Conservation (phyloP, 1,140 invertebrate species). For the Cotesia glomerata region DNA sequence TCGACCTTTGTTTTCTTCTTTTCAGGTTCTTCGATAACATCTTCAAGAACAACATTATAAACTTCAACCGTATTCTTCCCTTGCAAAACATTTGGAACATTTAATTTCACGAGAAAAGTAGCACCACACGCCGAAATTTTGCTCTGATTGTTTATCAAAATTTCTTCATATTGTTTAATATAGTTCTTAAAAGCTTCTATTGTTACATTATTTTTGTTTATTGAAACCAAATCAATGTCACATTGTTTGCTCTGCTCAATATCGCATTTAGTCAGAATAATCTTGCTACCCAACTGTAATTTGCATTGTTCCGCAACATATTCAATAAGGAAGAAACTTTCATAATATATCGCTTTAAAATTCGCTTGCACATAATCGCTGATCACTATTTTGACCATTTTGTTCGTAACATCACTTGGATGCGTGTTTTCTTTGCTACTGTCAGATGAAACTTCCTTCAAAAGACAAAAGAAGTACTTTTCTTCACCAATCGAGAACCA, state of each 20-base stretch:
- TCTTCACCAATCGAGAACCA: slow-evolving; percentile 2
- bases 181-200: background rate
- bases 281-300: slow-evolving; percentile 54
- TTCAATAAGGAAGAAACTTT: slow-evolving; percentile 29
- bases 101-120: too few relatives aligned
- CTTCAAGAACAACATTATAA: too few relatives aligned
- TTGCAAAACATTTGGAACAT: too few relatives aligned
- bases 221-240: slow-evolving; percentile 62
- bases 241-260: slow-evolving; percentile 30
- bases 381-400: too few relatives aligned
- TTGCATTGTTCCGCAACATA: slow-evolving; percentile 47
- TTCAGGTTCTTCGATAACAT: too few relatives aligned
- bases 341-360: slow-evolving; percentile 6
- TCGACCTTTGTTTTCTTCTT: too few relatives aligned
- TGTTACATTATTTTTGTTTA: slow-evolving; percentile 1
- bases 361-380: too few relatives aligned
- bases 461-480: background rate
- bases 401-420: too few relatives aligned
- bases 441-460: background rate
- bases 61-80: too few relatives aligned
- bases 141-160: background rate
- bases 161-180: background rate
- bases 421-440: too few relatives aligned
- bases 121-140: too few relatives aligned
- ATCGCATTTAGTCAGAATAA: slow-evolving; percentile 46